phyloP scores from a whole-genome alignment of 2,113 vertebrate genomes.

The Gobiocypris rarus region DNA sequence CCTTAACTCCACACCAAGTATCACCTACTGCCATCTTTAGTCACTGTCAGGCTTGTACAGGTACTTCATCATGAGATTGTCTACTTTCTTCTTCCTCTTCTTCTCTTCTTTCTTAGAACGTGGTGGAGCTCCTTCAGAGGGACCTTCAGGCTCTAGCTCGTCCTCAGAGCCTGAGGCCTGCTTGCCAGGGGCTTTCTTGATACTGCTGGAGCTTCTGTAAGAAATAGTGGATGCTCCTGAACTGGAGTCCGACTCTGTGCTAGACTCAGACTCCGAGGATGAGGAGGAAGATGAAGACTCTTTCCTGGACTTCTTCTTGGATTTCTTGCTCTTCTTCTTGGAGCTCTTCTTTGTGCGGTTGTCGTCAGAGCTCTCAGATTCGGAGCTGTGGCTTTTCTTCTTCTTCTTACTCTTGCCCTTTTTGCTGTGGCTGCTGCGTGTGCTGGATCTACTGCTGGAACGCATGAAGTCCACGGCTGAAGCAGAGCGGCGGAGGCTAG shows the following conservation, averaged over 20 bases:
- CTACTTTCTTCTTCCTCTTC: conserved; percentile 90
- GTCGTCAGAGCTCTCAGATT: conserved; percentile 71
- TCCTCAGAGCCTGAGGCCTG: conserved; percentile 51
- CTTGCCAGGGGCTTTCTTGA: conserved; percentile 83
- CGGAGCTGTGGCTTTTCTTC: conserved; percentile 72
- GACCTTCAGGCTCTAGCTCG: conserved; percentile 58
- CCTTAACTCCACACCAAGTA: conserved; percentile 58
- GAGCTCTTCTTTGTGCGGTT: conserved; percentile 74
- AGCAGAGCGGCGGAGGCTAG: conserved; percentile 81
- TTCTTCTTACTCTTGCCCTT: conserved; percentile 67
- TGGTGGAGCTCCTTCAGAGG: conserved; percentile 48
- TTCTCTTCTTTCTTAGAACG: conserved; percentile 84
- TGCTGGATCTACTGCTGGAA: conserved; percentile 67
- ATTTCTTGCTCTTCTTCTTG: conserved; percentile 82
- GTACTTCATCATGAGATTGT: conserved; percentile 98
- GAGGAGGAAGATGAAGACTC: conserved; percentile 74
- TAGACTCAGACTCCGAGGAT: conserved; percentile 65
- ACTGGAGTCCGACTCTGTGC: conserved; percentile 77
- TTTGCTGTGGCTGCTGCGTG: conserved; percentile 66
- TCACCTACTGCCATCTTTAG: conserved; percentile 88
- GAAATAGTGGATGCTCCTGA: conserved; percentile 86
- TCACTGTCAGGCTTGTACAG: conserved; percentile 94
- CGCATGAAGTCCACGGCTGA: conserved; percentile 83
- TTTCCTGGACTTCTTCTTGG: conserved; percentile 87
- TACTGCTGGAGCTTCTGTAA: conserved; percentile 85